Percentiles rank a stretch among this genome's conserved stretches.
These are phyloP conservation scores for Nomia melanderi DNA, from an alignment of 1,140 invertebrate species.

Conservation along the genomic window DNA sequence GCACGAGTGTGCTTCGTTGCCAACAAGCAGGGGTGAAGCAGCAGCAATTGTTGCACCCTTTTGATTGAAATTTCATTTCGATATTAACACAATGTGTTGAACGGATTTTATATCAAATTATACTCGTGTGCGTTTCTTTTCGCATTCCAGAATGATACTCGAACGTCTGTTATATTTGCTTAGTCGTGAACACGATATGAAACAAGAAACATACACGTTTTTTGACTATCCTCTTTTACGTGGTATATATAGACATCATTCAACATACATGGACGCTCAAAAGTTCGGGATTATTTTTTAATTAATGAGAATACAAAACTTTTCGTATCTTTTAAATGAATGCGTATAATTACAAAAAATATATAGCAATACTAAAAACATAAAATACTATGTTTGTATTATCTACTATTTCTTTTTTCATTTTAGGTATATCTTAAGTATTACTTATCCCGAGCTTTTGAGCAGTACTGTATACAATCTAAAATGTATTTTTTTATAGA, in stretches of 20 bases:
- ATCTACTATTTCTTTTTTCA: not conserved
- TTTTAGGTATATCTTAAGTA: not conserved
- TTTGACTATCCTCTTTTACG: conserved; percentile 22
- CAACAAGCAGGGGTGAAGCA: conserved; percentile 91
- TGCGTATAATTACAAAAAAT: not conserved
- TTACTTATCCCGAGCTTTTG: not conserved
- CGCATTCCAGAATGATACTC: conserved; percentile 29
- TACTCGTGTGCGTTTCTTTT: conserved; percentile 26
- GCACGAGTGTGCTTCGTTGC: conserved; percentile 88
- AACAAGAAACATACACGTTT: conserved; percentile 31
- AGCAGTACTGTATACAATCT: conserved; percentile 18
- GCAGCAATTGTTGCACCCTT: conserved; percentile 85
- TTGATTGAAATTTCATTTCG: conserved; percentile 69
- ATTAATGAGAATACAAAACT: not conserved
- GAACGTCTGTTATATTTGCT: conserved; percentile 5
- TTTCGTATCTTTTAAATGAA: not conserved
- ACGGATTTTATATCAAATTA: conserved; percentile 11
- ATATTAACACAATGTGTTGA: conserved; percentile 2
- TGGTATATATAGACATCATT: conserved; percentile 13
- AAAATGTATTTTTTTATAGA: conserved; percentile 43
- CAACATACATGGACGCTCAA: not conserved
- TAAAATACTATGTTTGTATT: not conserved
- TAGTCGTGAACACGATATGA: conserved; percentile 21
- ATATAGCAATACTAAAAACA: not conserved
- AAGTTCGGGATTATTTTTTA: not conserved